Base-by-base conservation (phyloP, 2,113 vertebrate genomes). In the Limnothrissa miodon region DNA sequence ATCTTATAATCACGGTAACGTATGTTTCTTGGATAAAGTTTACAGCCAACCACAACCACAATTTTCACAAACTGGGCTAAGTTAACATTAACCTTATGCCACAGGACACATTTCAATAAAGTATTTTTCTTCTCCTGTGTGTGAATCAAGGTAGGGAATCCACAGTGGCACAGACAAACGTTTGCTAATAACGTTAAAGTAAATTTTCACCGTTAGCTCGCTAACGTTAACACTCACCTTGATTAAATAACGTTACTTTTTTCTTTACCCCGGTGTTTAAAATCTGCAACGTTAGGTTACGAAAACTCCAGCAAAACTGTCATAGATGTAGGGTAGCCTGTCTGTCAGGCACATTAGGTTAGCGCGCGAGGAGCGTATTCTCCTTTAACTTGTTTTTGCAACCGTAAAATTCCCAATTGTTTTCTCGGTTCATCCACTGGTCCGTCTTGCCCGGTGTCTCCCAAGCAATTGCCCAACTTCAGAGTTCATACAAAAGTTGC, bases 401-500 rank as follows among this genome's bases (percentile, higher is more conserved):
- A 53, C 6, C 45, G 42, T 79, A 39, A 79, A 84, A 87, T 59
- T 79, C 83, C 21, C 66, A 78, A 78, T 1, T 23, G 39, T 39
- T 4, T 88, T 84, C 53, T 45, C 80, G 78, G 80, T 85, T 81
- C n/a, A 39, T 78, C 56, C 62, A 21, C 48, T 51, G 45, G 53
- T 79, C 88, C 86, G 86, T 48, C 80, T 82, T 85, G 85, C 87
- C 78, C 11, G 45, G 74, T 56, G 83, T 87, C 89, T 90, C 88
- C 87, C 81, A 81, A 86, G 86, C 84, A 46, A 89, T 88, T 84
- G 91, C 90, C 91, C 90, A 89, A 90, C 92, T 93, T 90, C 90
- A 89, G 94, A 95, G 92, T 94, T 94, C 92, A 93, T 91, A 92
- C 90, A 93, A 74, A 95, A 93, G 94, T 90, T 95, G 86, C 90